Conservation (phyloP, 2,797 vertebrate species). For the Erethizon dorsatum region DNA sequence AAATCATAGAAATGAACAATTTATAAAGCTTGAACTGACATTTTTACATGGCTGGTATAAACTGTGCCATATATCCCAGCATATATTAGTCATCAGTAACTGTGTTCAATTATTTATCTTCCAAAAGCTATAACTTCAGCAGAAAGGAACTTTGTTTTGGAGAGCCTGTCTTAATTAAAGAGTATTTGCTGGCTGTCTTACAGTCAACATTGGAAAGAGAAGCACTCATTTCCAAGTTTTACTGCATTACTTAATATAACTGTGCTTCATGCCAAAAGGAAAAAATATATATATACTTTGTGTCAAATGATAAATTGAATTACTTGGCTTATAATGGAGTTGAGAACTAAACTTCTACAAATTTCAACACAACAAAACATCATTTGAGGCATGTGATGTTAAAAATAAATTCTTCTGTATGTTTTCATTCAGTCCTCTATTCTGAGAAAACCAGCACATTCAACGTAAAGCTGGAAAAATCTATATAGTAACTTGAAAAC, state of each 20-base stretch:
- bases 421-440: neutral
- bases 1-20: slow-evolving; percentile 10
- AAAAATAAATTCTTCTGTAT: slow-evolving; percentile 29
- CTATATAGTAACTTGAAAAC: neutral
- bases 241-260: slow-evolving; percentile 6
- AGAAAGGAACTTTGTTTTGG: slow-evolving; percentile 63
- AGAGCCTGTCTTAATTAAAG: slow-evolving; percentile 62
- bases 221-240: slow-evolving; percentile 50
- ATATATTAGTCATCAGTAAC: slow-evolving; percentile 49
- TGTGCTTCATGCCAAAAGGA: slow-evolving; percentile 37
- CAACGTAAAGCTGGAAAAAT: slow-evolving; percentile 25
- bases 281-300: neutral
- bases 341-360: slow-evolving; percentile 59
- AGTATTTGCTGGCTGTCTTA: slow-evolving; percentile 47
- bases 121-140: slow-evolving; percentile 19
- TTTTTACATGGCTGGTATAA: neutral
- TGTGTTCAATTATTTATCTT: slow-evolving; percentile 50
- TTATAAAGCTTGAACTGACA: slow-evolving; percentile 29
- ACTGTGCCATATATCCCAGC: neutral
- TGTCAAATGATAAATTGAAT: slow-evolving; percentile 57
- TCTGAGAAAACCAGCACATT: neutral
- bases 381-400: neutral
- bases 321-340: neutral
- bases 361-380: slow-evolving; percentile 53
- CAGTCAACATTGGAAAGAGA: slow-evolving; percentile 49